Evolutionary conservation across 1,140 invertebrate species (phyloP).

Genomic region (Heliconius hermathena): DNA sequence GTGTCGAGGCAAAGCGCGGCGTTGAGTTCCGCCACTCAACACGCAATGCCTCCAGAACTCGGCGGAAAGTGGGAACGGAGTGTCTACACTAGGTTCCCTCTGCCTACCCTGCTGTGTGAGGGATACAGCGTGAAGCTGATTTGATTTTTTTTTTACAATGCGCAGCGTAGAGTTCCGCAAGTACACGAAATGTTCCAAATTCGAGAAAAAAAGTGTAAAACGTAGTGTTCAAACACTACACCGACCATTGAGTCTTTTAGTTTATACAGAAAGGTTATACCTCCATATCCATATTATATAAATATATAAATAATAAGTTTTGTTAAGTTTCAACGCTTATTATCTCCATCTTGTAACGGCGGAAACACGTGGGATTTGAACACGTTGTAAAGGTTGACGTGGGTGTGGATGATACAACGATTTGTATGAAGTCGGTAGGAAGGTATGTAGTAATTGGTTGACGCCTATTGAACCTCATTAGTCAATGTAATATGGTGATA

Average conservation of each 20-base stretch:
- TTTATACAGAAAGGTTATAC: no score
- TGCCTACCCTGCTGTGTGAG: no score
- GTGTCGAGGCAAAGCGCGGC: no score
- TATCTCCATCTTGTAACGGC: slow-evolving; percentile 16
- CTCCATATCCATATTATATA: neutral
- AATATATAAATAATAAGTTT: neutral
- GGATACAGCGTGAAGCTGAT: no score
- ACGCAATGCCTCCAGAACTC: no score
- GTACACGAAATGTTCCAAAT: neutral
- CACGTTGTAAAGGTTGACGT: slow-evolving; percentile 16
- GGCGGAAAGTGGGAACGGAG: no score
- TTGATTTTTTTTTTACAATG: no score
- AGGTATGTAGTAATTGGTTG: neutral
- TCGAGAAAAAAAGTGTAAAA: neutral
- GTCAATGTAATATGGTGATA: neutral
- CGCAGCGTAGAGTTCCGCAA: neutral
- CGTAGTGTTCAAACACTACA: no score
- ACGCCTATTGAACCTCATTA: neutral
- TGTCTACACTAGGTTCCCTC: no score
- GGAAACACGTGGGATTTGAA: slow-evolving; percentile 32
- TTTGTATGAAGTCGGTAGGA: neutral
- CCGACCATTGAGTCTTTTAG: no score
- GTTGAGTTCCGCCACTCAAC: no score
- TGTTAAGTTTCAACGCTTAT: neutral
- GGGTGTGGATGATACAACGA: slow-evolving; percentile 15